These are phyloP conservation scores for Panulirus ornatus DNA, from an alignment of 1,140 invertebrate species.

Conservation along the genomic window DNA sequence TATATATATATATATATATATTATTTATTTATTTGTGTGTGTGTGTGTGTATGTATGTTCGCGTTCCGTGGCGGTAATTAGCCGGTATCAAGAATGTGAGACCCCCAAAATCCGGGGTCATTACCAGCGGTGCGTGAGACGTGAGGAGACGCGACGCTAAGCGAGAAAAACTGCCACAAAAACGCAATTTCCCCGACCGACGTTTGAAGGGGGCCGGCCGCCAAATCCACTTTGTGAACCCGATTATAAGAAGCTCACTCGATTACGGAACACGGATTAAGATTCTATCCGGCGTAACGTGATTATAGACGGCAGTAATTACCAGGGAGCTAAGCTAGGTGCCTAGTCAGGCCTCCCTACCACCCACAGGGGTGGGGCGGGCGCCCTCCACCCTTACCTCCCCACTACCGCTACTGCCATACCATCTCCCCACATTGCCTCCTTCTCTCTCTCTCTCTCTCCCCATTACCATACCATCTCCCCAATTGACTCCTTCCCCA, in stretches of 20 bases:
- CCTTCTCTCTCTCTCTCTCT: neutral
- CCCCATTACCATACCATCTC: neutral
- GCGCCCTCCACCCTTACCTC: neutral
- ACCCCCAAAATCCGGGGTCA: no score
- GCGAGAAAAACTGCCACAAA: neutral
- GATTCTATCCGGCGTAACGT: constrained; percentile 32
- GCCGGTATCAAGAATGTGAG: no score
- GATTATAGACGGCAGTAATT: constrained; percentile 18
- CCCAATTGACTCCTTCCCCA: neutral
- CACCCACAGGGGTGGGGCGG: neutral
- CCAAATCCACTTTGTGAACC: neutral
- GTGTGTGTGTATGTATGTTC: no score
- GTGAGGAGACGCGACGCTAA: neutral
- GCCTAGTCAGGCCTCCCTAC: neutral
- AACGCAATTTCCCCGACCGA: neutral
- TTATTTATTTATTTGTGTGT: no score
- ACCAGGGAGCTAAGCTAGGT: neutral
- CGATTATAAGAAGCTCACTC: constrained; percentile 18
- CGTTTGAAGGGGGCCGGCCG: neutral
- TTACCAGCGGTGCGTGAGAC: neutral
- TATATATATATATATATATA: no score
- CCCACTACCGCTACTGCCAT: neutral
- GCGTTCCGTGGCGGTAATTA: no score
- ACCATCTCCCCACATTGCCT: neutral
- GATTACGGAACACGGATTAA: constrained; percentile 29